Base-by-base conservation (phyloP, 1,140 invertebrate species). In the Sycophila sp. region DNA sequence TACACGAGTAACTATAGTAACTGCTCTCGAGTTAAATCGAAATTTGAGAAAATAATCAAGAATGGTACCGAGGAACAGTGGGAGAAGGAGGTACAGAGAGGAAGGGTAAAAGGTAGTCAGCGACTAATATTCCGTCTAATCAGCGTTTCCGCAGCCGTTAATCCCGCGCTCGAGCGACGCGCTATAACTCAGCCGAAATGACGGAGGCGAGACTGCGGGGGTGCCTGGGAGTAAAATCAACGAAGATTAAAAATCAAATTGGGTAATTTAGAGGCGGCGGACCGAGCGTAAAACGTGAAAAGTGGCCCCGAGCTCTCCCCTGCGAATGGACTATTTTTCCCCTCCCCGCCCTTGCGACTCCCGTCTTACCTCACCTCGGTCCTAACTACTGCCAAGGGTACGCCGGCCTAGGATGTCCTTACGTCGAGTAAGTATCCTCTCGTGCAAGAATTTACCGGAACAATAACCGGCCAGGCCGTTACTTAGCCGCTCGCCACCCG, bases 381-480 rank as follows among this genome's bases (percentile, higher is more conserved):
- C 13, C 51, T 32, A 55, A 22, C 51, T 55, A 42, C 40, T 42
- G 34, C 13, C 34, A 13, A 36, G 34, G 34, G 13, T 36, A 36
- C 13, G 13, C 26, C 22, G 2, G 8, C 34, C 19, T 36, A 49
- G 19, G 15, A 49, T 30, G 2, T 67, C 69, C 73, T 67, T 30
- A 59, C n/a, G 60, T 47, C 71, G 34, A 71, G 74, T 68, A 72
- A 80, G 75, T 80, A 80, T 77, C 72, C 75, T 80, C 74, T 73
- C 76, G 74, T 75, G 73, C 71, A 76, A 78, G 73, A 75, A 79
- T 78, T 77, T 77, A 75, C 73, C 76, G 79, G 78, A 79, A 81
- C 78, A 81, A 79, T 79, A 78, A 81, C 73, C 74, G 77, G 76
- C 65, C 76, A 68, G 74, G 75, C 76, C 77, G 75, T 78, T 77